A percentile compares a stretch with the other conserved stretches of the same genome.
Evolutionary conservation across 2,888 invertebrate genomes (phyloP).

Genomic region (Polyploca ridens): DNA sequence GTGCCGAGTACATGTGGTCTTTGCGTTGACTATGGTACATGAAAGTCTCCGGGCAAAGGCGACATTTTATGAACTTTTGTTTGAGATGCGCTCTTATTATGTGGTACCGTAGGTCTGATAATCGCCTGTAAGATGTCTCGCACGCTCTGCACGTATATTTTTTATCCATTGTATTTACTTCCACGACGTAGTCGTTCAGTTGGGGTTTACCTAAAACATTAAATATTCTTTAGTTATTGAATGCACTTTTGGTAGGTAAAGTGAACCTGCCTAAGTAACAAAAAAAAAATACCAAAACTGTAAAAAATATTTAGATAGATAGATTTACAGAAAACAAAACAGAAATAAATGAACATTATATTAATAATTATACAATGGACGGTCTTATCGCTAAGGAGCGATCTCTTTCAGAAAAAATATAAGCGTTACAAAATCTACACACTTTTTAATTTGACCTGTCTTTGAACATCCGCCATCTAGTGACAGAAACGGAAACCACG

Average conservation of each 20-base stretch:
- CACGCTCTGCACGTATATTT: conserved; percentile 40
- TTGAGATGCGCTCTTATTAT: conserved; percentile 35
- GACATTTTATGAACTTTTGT: conserved; percentile 39
- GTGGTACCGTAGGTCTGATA: conserved; percentile 40
- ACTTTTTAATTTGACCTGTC: too few species aligned
- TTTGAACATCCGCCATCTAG: too few species aligned
- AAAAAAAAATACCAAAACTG: too few species aligned
- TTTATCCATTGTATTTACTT: conserved; percentile 21
- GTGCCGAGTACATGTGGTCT: conserved; percentile 21
- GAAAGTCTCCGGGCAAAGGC: conserved; percentile 36
- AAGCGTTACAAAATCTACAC: too few species aligned
- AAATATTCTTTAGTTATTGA: neutral
- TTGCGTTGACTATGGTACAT: conserved; percentile 44
- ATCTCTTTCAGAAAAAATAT: too few species aligned
- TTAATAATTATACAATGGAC: too few species aligned
- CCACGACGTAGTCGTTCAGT: conserved; percentile 35
- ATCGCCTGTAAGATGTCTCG: conserved; percentile 34
- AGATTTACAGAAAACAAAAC: too few species aligned
- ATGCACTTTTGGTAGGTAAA: neutral
- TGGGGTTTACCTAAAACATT: conserved; percentile 26
- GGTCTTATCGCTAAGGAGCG: too few species aligned
- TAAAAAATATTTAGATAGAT: too few species aligned
- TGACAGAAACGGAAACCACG: too few species aligned
- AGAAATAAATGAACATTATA: too few species aligned
- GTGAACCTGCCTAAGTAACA: too few species aligned